phyloP scores from a whole-genome alignment of 2,888 invertebrate genomes.

The Sesia bembeciformis region DNA sequence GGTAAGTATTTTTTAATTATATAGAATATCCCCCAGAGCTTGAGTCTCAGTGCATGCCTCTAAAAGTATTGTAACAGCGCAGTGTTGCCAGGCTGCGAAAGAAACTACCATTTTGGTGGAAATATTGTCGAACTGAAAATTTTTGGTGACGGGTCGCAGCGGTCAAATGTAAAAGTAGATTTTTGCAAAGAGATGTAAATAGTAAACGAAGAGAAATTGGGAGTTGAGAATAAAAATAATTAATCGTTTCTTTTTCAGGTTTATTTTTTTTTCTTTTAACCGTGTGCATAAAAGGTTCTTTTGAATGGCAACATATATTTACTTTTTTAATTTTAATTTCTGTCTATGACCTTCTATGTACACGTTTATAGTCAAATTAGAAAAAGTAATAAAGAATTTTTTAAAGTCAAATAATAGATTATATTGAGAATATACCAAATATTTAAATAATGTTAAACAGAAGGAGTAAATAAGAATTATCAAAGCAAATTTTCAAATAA shows the following conservation, averaged over 20 bases:
- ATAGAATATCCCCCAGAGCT: slow-evolving; percentile 16
- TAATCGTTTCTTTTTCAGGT: slow-evolving; percentile 21
- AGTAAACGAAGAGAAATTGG: neutral
- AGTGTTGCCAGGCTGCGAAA: slow-evolving; percentile 16
- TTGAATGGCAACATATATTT: neutral
- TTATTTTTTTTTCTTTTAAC: slow-evolving; percentile 6
- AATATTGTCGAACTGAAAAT: slow-evolving; percentile 3
- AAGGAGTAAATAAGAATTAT: too few relatives aligned
- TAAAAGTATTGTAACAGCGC: slow-evolving; percentile 1
- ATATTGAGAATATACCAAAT: too few relatives aligned
- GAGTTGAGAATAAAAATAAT: slow-evolving; percentile 4
- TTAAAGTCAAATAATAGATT: too few relatives aligned
- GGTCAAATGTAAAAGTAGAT: slow-evolving; percentile 6
- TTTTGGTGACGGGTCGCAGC: slow-evolving; percentile 24
- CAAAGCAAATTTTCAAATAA: too few relatives aligned
- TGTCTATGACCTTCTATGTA: too few relatives aligned
- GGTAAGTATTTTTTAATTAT: slow-evolving; percentile 12
- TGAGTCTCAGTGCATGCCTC: slow-evolving; percentile 19
- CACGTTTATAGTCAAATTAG: too few relatives aligned
- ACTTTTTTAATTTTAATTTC: too few relatives aligned
- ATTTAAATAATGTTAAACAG: too few relatives aligned
- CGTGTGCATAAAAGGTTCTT: neutral
- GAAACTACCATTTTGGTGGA: slow-evolving; percentile 4
- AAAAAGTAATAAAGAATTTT: too few relatives aligned
- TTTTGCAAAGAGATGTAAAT: slow-evolving; percentile 7